A percentile compares a stretch with the other conserved stretches of the same genome.
These are phyloP conservation scores for Tretioscincus oriximinensis DNA, from an alignment of 2,113 vertebrate species.

Conservation along the genomic window DNA sequence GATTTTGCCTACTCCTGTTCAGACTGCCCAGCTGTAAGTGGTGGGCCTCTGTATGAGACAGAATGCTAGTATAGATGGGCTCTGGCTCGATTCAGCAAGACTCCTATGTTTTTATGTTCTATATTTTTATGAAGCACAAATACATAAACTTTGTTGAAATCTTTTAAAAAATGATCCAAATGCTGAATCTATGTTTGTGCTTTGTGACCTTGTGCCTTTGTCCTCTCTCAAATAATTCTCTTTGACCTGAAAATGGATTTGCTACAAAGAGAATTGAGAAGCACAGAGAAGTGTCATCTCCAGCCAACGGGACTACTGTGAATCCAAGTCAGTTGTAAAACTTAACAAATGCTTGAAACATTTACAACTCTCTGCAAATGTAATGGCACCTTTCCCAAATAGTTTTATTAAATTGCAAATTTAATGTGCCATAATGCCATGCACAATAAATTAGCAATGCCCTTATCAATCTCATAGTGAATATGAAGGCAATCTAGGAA, in stretches of 20 bases:
- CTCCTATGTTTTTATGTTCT: too few relatives aligned
- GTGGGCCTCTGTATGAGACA: too few relatives aligned
- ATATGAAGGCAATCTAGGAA: conserved; percentile 55
- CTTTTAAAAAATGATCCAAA: not conserved
- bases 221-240: conserved; percentile 20
- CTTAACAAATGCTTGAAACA: conserved; percentile 69
- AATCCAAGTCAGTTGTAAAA: conserved; percentile 65
- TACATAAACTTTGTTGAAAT: not conserved
- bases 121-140: too few relatives aligned
- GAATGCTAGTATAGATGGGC: too few relatives aligned
- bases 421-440: conserved; percentile 70
- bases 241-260: conserved; percentile 18
- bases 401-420: conserved; percentile 69
- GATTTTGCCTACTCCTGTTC: too few relatives aligned
- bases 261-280: conserved; percentile 26
- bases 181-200: not conserved
- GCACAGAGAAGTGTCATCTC: conserved; percentile 44
- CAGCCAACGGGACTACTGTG: conserved; percentile 55
- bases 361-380: conserved; percentile 67
- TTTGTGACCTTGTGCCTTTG: not conserved
- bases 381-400: conserved; percentile 66
- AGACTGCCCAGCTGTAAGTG: too few relatives aligned
- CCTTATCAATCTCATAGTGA: conserved; percentile 63
- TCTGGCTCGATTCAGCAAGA: too few relatives aligned
- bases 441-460: conserved; percentile 69